These are phyloP conservation scores for Xestobium rufovillosum DNA, from an alignment of 2,888 invertebrate genomes.

Conservation along the genomic window DNA sequence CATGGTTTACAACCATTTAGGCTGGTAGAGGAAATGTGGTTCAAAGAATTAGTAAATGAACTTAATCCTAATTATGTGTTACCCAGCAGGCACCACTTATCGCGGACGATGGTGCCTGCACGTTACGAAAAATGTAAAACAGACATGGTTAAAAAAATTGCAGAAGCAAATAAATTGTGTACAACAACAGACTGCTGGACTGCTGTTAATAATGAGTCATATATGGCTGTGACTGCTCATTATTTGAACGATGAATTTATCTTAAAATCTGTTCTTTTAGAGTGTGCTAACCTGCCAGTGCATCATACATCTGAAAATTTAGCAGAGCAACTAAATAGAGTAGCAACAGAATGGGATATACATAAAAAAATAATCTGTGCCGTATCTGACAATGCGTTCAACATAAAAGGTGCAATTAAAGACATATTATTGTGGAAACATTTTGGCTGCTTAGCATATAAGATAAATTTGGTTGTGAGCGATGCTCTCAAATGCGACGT, in stretches of 20 bases:
- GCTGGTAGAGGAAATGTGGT: neutral
- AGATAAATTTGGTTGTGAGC: neutral
- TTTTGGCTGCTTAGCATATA: neutral
- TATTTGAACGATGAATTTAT: conserved; percentile 1
- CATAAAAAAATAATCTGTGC: conserved; percentile 11
- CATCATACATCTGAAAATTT: conserved; percentile 1
- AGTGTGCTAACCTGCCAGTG: neutral
- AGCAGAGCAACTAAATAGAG: conserved; percentile 6
- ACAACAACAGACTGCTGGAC: conserved; percentile 2
- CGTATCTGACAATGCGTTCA: conserved; percentile 18
- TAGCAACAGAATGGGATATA: conserved; percentile 1
- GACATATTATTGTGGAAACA: neutral
- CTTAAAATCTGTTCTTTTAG: neutral
- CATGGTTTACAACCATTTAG: neutral
- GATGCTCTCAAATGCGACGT: conserved; percentile 3
- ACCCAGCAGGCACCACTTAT: neutral
- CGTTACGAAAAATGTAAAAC: neutral
- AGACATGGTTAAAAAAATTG: neutral
- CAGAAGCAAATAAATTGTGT: neutral
- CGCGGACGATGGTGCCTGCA: neutral
- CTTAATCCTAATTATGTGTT: neutral
- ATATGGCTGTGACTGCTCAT: conserved; percentile 1
- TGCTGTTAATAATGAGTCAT: neutral
- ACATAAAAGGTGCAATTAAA: conserved; percentile 11
- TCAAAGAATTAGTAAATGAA: neutral